Conservation (phyloP, 2,888 invertebrate genomes). For the Empis stercorea region DNA sequence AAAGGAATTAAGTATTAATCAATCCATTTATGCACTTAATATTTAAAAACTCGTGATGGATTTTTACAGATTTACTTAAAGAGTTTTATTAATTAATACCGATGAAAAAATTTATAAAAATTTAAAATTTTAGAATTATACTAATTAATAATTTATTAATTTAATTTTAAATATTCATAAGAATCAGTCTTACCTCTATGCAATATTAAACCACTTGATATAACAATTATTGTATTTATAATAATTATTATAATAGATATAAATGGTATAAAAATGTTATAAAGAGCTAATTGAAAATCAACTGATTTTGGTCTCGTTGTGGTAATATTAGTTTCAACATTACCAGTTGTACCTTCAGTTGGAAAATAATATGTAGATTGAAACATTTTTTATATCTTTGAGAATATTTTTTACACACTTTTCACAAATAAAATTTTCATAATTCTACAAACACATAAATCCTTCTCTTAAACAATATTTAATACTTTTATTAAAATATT, state of each 20-base stretch:
- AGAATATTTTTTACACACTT: too few relatives aligned
- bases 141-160: neutral
- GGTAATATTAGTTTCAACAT: neutral
- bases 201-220: conserved; percentile 51
- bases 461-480: too few relatives aligned
- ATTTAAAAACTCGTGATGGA: too few relatives aligned
- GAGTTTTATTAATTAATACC: too few relatives aligned
- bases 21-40: too few relatives aligned
- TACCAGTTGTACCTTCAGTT: neutral
- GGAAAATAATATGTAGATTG: neutral
- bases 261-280: conserved; percentile 42
- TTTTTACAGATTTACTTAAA: too few relatives aligned
- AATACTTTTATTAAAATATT: too few relatives aligned
- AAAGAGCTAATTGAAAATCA: conserved; percentile 37
- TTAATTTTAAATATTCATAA: neutral
- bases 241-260: conserved; percentile 44
- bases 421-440: too few relatives aligned
- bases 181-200: conserved; percentile 40
- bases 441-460: too few relatives aligned
- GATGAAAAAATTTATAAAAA: too few relatives aligned
- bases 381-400: neutral
- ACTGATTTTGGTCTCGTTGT: conserved; percentile 5
- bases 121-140: too few relatives aligned
- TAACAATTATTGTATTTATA: conserved; percentile 47
- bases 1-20: too few relatives aligned